Conservation (phyloP, 2,113 vertebrate genomes). For the Apaloderma vittatum region DNA sequence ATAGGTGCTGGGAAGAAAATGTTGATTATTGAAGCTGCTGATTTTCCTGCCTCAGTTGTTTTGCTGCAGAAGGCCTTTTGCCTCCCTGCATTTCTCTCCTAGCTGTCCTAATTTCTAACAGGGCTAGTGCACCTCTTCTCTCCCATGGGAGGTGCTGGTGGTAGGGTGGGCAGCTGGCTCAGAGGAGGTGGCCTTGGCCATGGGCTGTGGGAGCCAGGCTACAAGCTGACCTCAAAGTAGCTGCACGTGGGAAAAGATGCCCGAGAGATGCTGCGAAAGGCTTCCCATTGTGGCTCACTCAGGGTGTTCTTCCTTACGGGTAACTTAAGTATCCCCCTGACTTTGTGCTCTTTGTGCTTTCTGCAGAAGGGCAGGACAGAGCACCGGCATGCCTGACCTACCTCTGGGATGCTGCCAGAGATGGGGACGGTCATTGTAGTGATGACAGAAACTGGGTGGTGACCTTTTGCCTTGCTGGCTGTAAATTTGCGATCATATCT, state of each 20-base stretch:
- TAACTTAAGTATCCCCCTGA: not conserved
- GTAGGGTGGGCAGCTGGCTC: not conserved
- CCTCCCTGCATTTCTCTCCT: not conserved
- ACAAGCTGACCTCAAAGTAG: not conserved
- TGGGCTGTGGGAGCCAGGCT: not conserved
- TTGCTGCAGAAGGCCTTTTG: not conserved
- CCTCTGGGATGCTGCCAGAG: not conserved
- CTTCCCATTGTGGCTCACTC: not conserved
- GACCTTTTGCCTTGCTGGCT: not conserved
- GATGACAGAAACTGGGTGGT: not conserved
- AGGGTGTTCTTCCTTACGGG: not conserved
- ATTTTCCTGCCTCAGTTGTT: not conserved
- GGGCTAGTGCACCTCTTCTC: not conserved
- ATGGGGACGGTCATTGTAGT: too few relatives aligned
- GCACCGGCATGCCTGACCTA: rapidly evolving
- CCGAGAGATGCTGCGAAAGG: rapidly evolving
- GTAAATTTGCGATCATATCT: not conserved
- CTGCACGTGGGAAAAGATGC: not conserved
- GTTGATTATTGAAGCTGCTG: not conserved
- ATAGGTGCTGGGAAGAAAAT: not conserved
- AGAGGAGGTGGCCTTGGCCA: not conserved
- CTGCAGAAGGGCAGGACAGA: not conserved
- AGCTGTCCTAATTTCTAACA: not conserved
- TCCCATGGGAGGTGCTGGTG: not conserved
- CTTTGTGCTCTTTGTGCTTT: not conserved